Conservation (phyloP, 2,113 vertebrate species). For the Catagonus wagneri region DNA sequence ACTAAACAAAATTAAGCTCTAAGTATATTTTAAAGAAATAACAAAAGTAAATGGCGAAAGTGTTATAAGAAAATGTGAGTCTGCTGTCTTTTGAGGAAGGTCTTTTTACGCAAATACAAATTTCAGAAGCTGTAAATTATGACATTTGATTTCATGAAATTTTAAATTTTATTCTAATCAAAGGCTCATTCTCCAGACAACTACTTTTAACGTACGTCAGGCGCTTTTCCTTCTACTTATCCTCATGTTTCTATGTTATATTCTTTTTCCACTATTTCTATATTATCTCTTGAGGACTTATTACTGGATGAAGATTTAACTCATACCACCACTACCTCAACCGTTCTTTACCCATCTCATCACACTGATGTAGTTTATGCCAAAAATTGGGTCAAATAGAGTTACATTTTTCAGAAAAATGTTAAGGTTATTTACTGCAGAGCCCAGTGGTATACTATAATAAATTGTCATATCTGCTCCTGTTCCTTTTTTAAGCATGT, state of each 20-base stretch:
- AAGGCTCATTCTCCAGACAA: not conserved
- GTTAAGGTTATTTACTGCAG: not conserved
- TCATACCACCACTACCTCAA: not conserved
- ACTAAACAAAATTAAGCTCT: not conserved
- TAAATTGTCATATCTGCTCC: not conserved
- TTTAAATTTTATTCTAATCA: not conserved
- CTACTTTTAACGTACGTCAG: not conserved
- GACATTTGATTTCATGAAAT: not conserved
- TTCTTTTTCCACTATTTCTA: not conserved
- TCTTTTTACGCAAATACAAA: not conserved
- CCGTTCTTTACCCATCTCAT: not conserved
- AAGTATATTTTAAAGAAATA: not conserved
- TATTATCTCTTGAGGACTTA: not conserved
- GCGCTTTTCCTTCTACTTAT: not conserved
- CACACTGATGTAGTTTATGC: too few species aligned
- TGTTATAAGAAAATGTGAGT: not conserved
- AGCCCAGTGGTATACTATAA: not conserved
- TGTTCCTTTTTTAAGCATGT: not conserved
- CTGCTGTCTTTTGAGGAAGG: not conserved
- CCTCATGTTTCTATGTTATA: not conserved
- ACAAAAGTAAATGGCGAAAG: not conserved
- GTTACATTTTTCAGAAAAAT: not conserved
- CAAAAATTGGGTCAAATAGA: not conserved
- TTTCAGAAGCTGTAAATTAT: not conserved
- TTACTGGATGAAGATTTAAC: not conserved